These are phyloP conservation scores for Tanytarsus gracilentus DNA, from an alignment of 2,888 invertebrate genomes.

Conservation along the genomic window DNA sequence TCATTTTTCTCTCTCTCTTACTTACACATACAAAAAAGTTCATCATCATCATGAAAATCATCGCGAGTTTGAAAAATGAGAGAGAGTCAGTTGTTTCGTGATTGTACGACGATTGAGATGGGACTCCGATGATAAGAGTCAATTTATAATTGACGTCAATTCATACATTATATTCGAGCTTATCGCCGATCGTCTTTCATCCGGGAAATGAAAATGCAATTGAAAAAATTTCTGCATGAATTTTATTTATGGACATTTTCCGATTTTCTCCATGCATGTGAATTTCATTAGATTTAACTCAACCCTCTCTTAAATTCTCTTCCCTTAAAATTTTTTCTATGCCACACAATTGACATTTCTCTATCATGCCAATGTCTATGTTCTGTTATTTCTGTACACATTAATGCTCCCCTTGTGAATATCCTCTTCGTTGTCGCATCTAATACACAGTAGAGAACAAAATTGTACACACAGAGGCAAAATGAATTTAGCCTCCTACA, in stretches of 20 bases:
- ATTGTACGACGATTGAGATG: slow-evolving; percentile 3
- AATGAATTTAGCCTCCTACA: neutral
- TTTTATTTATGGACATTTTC: too few species aligned
- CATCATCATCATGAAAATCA: neutral
- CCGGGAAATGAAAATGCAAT: too few species aligned
- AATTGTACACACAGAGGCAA: too few species aligned
- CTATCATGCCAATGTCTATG: neutral
- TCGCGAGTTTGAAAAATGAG: neutral
- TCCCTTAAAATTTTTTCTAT: neutral
- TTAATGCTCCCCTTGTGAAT: slow-evolving; percentile 27
- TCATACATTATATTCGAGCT: neutral
- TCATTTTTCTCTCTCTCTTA: slow-evolving; percentile 13
- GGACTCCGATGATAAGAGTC: slow-evolving; percentile 12
- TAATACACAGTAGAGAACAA: too few species aligned
- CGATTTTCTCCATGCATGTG: too few species aligned
- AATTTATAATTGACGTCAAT: neutral
- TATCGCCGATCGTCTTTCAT: neutral
- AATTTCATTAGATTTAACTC: too few species aligned
- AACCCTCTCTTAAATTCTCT: too few species aligned
- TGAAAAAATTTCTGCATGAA: too few species aligned
- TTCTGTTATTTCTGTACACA: neutral
- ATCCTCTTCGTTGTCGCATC: neutral
- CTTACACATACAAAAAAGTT: neutral
- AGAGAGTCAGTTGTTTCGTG: slow-evolving; percentile 5
- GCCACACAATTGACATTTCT: slow-evolving; percentile 11